A percentile compares a stretch with the other conserved stretches of the same genome.
Conservation (phyloP, 2,888 invertebrate species). For the Microctonus aethiopoides region DNA sequence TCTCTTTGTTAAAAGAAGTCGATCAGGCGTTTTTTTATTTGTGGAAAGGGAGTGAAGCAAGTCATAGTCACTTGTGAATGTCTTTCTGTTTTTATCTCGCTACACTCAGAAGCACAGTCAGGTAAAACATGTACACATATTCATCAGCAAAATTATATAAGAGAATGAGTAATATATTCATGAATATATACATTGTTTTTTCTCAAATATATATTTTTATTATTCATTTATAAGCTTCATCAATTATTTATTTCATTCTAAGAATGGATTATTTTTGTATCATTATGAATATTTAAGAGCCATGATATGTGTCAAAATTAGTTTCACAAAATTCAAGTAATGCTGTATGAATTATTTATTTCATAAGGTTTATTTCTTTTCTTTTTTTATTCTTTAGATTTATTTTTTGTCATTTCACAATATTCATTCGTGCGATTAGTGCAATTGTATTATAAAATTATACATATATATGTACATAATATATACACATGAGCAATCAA, state of each 20-base stretch:
- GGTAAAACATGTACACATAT: slow-evolving; percentile 53
- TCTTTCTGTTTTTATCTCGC: slow-evolving; percentile 64
- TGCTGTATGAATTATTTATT: neutral
- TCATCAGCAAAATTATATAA: slow-evolving; percentile 35
- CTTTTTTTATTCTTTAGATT: too few species aligned
- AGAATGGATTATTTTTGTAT: neutral
- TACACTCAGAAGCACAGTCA: slow-evolving; percentile 66
- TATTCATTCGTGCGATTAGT: too few species aligned
- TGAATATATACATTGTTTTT: neutral
- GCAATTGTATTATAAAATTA: too few species aligned
- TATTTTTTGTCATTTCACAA: too few species aligned
- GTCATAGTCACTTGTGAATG: slow-evolving; percentile 44
- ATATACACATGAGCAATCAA: slow-evolving; percentile 30
- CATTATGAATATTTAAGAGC: too few species aligned
- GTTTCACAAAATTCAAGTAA: too few species aligned
- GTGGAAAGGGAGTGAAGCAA: slow-evolving; percentile 29
- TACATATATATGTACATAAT: neutral
- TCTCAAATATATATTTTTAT: neutral
- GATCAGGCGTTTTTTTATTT: neutral
- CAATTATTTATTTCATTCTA: too few species aligned
- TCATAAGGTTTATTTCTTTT: neutral
- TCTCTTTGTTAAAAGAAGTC: neutral
- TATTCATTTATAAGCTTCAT: neutral
- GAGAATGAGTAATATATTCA: slow-evolving; percentile 32
- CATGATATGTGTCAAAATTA: too few species aligned